Percentiles rank a stretch among this genome's conserved stretches.
These are phyloP conservation scores for Myiozetetes cayanensis DNA, from an alignment of 2,113 vertebrate genomes.

Conservation along the genomic window DNA sequence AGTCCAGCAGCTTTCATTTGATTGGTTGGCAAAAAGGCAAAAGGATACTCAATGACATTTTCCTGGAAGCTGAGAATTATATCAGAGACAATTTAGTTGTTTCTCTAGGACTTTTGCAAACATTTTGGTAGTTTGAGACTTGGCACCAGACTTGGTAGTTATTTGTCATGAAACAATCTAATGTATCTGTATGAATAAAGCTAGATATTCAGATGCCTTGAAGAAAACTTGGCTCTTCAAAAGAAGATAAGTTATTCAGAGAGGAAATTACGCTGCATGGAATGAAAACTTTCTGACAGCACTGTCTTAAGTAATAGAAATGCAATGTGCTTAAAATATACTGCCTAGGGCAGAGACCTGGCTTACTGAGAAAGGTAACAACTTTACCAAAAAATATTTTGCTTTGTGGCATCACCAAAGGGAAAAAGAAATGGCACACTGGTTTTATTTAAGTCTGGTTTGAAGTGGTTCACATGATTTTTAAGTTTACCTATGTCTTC, in stretches of 20 bases:
- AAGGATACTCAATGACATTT: neutral
- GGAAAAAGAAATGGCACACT: neutral
- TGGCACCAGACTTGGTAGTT: neutral
- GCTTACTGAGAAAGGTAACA: neutral
- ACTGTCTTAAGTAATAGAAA: neutral
- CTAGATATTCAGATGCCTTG: neutral
- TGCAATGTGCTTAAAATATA: neutral
- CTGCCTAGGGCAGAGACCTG: neutral
- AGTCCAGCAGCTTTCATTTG: conserved; percentile 19
- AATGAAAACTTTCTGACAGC: neutral
- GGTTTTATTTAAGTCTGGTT: neutral
- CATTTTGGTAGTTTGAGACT: conserved; percentile 6
- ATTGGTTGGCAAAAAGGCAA: neutral
- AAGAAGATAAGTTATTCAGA: neutral
- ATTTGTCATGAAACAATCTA: conserved; percentile 7
- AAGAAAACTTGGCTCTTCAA: neutral
- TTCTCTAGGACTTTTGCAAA: neutral
- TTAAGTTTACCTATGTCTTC: neutral
- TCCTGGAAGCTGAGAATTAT: conserved; percentile 10
- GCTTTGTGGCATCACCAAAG: conserved; percentile 23
- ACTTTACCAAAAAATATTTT: conserved; percentile 8
- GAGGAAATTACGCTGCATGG: neutral
- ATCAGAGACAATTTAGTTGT: neutral
- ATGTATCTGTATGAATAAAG: neutral
- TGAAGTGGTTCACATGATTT: neutral